Conservation (phyloP, 1,140 invertebrate genomes). For the Dreissena polymorpha region DNA sequence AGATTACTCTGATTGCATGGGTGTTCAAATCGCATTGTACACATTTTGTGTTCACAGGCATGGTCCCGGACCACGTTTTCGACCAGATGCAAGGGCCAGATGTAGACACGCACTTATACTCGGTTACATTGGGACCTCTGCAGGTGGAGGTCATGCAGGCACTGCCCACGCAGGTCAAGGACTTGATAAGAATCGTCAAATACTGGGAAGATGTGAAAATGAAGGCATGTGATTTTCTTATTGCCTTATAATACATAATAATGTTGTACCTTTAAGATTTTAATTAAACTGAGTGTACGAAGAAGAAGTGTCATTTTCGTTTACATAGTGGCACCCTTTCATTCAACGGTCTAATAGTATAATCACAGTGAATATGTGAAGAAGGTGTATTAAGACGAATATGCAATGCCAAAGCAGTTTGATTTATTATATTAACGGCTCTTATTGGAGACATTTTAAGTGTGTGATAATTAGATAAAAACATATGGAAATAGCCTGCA, state of each 20-base stretch:
- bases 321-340: background rate
- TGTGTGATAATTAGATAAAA: no score
- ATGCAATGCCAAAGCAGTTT: no score
- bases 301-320: background rate
- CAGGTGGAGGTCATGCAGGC: constrained; percentile 16
- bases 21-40: no score
- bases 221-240: constrained; percentile 1
- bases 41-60: background rate
- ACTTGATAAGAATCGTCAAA: constrained; percentile 45
- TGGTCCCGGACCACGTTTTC: background rate
- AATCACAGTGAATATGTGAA: no score
- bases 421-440: no score
- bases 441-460: no score
- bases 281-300: background rate
- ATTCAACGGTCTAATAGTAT: no score
- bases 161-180: constrained; percentile 38
- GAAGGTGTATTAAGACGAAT: no score
- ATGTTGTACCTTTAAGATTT: background rate
- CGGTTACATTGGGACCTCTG: background rate
- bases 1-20: no score
- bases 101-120: constrained; percentile 5
- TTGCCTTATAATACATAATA: background rate
- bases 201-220: constrained; percentile 49
- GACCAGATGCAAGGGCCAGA: background rate
- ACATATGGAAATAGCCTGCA: no score